Conservation (phyloP, 2,113 vertebrate species). For the Octodon degus region DNA sequence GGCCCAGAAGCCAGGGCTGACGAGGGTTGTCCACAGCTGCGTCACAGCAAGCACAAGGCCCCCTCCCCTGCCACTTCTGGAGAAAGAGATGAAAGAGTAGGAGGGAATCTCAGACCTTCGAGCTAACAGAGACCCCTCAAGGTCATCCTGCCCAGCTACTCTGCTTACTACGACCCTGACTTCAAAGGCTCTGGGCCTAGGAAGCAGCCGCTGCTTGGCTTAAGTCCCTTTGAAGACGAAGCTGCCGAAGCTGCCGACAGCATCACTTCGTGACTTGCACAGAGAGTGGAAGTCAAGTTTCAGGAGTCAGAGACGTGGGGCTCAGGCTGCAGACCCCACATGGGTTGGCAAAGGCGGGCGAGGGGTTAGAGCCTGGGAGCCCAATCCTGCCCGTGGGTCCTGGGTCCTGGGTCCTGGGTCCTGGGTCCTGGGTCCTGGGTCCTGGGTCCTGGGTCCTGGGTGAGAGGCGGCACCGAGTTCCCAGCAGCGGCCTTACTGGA, state of each 20-base stretch:
- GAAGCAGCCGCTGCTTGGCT: background rate
- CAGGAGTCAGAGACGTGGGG: background rate
- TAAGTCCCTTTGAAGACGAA: background rate
- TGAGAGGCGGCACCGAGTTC: background rate
- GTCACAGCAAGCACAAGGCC: background rate
- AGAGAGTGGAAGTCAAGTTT: background rate
- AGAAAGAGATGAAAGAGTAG: rapidly evolving
- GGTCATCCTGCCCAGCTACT: background rate
- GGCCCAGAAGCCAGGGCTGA: no score
- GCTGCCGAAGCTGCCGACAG: background rate
- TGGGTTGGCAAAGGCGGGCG: rapidly evolving
- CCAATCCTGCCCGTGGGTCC: rapidly evolving
- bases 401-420: no score
- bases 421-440: no score
- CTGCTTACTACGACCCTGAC: background rate
- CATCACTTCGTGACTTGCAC: background rate
- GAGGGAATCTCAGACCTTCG: background rate
- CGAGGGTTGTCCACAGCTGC: rapidly evolving
- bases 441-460: no score
- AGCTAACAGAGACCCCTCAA: background rate
- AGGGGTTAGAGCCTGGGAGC: no score
- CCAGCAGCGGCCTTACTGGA: background rate
- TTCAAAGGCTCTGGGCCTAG: constrained; percentile 17
- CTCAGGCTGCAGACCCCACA: rapidly evolving
- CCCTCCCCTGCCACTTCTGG: rapidly evolving